These are phyloP conservation scores for Philantomba maxwellii DNA, from an alignment of 2,113 vertebrate species.

Conservation along the genomic window DNA sequence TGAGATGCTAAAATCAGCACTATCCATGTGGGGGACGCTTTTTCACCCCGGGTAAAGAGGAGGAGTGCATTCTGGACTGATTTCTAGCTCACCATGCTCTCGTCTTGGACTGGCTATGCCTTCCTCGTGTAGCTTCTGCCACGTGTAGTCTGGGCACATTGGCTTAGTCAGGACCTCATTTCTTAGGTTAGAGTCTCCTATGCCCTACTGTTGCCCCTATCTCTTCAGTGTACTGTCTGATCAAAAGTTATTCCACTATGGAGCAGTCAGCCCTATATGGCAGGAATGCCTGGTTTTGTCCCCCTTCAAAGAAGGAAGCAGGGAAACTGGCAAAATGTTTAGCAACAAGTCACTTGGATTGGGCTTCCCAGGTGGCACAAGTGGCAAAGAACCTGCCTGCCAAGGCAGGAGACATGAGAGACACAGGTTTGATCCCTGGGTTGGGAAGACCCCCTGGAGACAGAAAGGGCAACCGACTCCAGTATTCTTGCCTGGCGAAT, in stretches of 20 bases:
- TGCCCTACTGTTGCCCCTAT: fast-evolving
- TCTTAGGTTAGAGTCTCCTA: not conserved
- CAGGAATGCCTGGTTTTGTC: not conserved
- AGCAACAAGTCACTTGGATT: not conserved
- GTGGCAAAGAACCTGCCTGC: not conserved
- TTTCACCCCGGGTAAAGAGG: not conserved
- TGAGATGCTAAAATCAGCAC: not conserved
- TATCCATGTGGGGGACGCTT: fast-evolving
- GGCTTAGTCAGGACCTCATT: not conserved
- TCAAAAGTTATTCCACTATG: not conserved
- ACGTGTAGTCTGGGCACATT: not conserved
- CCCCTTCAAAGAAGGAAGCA: not conserved
- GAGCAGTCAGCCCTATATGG: not conserved
- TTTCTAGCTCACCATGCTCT: not conserved
- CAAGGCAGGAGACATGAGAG: not conserved
- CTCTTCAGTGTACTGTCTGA: not conserved
- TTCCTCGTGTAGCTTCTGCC: not conserved
- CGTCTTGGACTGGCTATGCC: not conserved
- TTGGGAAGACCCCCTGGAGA: not conserved
- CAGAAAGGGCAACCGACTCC: not conserved
- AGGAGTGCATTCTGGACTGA: not conserved
- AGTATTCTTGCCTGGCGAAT: not conserved
- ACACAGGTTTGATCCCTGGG: not conserved
- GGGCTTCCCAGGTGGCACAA: not conserved
- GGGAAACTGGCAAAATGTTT: not conserved